Conservation (phyloP, 2,797 vertebrate species). For the Naso thynnoides region DNA sequence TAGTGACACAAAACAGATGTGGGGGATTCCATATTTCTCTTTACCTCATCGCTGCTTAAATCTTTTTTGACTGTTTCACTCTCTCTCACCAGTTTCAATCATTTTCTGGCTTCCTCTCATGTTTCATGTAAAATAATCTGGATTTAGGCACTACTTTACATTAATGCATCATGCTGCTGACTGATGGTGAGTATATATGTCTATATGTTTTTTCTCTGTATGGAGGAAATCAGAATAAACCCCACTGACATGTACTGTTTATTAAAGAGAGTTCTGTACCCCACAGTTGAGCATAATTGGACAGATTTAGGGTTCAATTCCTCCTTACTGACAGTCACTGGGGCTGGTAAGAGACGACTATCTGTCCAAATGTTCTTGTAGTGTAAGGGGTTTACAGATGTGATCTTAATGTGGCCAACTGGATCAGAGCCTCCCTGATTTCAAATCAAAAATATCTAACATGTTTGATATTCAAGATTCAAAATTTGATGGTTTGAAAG, state of each 20-base stretch:
- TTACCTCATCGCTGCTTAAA: conserved; percentile 51
- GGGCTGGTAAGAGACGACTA: neutral
- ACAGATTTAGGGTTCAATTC: too few species aligned
- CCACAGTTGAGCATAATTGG: too few species aligned
- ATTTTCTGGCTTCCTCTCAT: conserved; percentile 43
- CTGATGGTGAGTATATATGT: conserved; percentile 19
- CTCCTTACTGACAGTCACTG: too few species aligned
- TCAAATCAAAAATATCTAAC: too few species aligned
- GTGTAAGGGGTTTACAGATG: too few species aligned
- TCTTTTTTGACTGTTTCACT: conserved; percentile 54
- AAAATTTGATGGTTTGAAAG: too few species aligned
- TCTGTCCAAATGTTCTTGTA: neutral
- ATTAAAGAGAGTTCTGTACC: conserved; percentile 8
- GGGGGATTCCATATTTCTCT: conserved; percentile 69
- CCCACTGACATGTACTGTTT: neutral
- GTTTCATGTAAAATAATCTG: conserved; percentile 48
- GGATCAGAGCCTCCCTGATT: too few species aligned
- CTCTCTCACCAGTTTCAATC: conserved; percentile 35
- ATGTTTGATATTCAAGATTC: too few species aligned
- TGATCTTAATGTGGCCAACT: too few species aligned
- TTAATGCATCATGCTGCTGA: conserved; percentile 31
- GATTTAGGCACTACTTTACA: conserved; percentile 34
- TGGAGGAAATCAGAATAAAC: conserved; percentile 35
- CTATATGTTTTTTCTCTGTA: conserved; percentile 19
- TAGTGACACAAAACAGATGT: conserved; percentile 61